Evolutionary conservation across 1,140 invertebrate genomes (phyloP), one percentile per base, ranked within the genome.

Genomic region (Alviniconcha marisindica): DNA sequence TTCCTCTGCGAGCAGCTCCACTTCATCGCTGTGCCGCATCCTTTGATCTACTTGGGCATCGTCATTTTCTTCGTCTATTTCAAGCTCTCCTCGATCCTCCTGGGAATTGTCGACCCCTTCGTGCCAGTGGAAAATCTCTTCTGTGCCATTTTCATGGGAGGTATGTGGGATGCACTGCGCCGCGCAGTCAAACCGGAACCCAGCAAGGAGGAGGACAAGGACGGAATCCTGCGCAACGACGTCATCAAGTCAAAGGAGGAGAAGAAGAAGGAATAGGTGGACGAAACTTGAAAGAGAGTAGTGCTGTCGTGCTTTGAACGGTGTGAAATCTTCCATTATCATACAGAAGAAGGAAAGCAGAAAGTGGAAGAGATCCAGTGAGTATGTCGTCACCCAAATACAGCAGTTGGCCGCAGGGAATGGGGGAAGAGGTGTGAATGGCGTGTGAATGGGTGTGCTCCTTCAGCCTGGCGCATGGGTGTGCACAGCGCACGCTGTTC

Each of bases 31-130:
- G 97, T 98, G 40, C 98, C 98, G 31, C 98, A 99, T 93, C 96
- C 98, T 66, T 94, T 99, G 4, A 97, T 99, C 73, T 99, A 99
- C 94, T 98, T 99, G 91, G 97, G 98, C 85, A 97, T 99, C 88
- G 98, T 99, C n/a, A 97, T 99, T 87, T 99, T 99, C 95, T 98
- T 99, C 91, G 97, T 99, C 24, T 99, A 99, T 94, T 99, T 99
- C 94, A 99, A 99, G 95, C 92, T 99, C 38, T 99, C 98, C 14
- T 99, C 98, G 12, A 96, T 99, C 87, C 93, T 99, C 31, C 94
- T 99, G 82, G 97, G 98, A 81, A 99, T 99, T 89, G 97, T 98
- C 89, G 99, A 99, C 95, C 99, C 99, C 66, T 99, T 99, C 93
- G 95, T 98, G 85, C 99, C 99, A 66, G 98, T 99, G 91, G 99